A percentile compares a stretch with the other conserved stretches of the same genome.
phyloP scores from a whole-genome alignment of 2,113 vertebrate species.

The Reinhardtius hippoglossoides region DNA sequence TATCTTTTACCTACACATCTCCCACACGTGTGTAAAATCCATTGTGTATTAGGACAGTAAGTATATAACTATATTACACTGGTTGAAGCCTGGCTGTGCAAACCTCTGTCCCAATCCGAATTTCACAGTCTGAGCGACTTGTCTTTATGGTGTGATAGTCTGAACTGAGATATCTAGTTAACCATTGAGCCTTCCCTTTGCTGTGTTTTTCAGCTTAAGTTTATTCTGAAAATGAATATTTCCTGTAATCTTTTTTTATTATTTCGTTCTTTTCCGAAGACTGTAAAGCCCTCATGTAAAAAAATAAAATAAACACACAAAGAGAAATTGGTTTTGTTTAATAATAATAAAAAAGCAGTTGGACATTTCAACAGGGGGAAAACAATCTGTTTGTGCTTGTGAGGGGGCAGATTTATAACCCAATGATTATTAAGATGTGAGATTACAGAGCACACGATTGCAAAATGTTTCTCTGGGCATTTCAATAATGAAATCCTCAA shows the following conservation, averaged over 20 bases:
- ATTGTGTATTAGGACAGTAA: constrained; percentile 28
- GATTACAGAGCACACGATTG: constrained; percentile 47
- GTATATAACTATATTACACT: constrained; percentile 34
- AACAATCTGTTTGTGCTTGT: neutral
- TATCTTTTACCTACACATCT: neutral
- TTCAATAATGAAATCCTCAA: constrained; percentile 42
- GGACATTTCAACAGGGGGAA: neutral
- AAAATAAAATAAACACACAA: constrained; percentile 59
- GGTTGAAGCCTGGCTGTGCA: constrained; percentile 37
- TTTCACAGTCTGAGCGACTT: constrained; percentile 46
- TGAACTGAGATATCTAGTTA: constrained; percentile 40
- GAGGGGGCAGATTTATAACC: constrained; percentile 22
- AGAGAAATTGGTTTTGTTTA: constrained; percentile 28
- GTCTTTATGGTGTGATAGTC: constrained; percentile 44
- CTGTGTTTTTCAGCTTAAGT: constrained; percentile 56
- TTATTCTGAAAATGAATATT: constrained; percentile 58
- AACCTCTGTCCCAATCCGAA: constrained; percentile 67
- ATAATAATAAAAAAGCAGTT: neutral
- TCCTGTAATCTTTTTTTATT: constrained; percentile 53
- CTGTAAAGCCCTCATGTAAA: constrained; percentile 54
- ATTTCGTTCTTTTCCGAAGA: constrained; percentile 47
- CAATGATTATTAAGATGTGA: constrained; percentile 19
- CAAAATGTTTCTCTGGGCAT: constrained; percentile 45
- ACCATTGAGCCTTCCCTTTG: constrained; percentile 50
- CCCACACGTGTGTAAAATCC: constrained; percentile 6